Base-by-base conservation (phyloP, 1,140 invertebrate species). In the Laupala kohalensis region DNA sequence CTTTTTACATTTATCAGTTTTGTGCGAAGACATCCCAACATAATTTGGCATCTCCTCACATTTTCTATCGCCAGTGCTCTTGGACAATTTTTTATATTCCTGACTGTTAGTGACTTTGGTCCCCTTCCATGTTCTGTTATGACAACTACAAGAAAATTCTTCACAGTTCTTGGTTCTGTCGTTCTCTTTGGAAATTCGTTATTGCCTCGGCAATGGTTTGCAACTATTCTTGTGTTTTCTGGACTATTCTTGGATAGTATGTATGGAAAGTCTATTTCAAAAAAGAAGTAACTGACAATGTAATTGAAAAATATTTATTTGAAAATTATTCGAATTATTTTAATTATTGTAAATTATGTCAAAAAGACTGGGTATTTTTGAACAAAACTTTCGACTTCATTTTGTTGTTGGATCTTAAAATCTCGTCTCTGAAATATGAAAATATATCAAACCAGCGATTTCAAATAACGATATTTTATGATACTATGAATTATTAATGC, bases 141-240 rank as follows among this genome's bases (percentile, higher is more conserved):
- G 25, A 99, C 98, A 0, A 99, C 97, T 0, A 97, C 96, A 0
- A 85, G 98, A 64, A 99, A 99, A 82, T 98, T 99, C 79, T 99
- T 99, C 80, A 99, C 96, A 0, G 95, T 99, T n/a, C 82, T 99
- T 6, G 91, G 86, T 9, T 99, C 96, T 0, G 94, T 99, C 4
- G 77, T 99, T 26, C 83, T 99, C 25, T 99, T 99, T 81, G 93
- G 94, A 24, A 97, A 99, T 81, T 85, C 86, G 0, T 82, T 99
- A 68, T 81, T 87, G 2, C 72, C 77, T 0, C 83, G 91, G 29
- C 97, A 99, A 80, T 98, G 96, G 94, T 63, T 94, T 4, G 97
- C 93, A 5, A 93, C 96, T 0, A 75, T 88, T 3, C 79, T 98
- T 24, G 97, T 99, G 1, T 99, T 99, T 80, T 77, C 87, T 24